Conservation (phyloP, 1,140 invertebrate species). For the Musca vetustissima region DNA sequence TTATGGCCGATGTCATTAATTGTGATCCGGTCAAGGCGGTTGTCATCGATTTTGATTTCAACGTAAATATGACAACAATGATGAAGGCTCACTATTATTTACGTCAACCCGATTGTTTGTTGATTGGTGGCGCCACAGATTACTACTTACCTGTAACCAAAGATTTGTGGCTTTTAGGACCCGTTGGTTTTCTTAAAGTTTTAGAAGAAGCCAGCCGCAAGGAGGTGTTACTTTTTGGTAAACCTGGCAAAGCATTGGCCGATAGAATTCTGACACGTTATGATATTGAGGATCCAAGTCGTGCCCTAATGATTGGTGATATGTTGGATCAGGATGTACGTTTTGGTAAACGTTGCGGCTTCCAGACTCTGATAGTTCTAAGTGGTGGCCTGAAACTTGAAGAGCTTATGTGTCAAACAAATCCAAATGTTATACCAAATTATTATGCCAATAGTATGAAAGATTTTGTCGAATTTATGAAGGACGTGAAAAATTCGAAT, state of each 20-base stretch:
- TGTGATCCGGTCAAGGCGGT: constrained; percentile 58
- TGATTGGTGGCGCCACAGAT: constrained; percentile 58
- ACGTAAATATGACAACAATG: constrained; percentile 56
- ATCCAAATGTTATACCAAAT: constrained; percentile 52
- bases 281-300: constrained; percentile 56
- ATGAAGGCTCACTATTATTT: constrained; percentile 58
- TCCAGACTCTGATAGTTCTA: constrained; percentile 60
- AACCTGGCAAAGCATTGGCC: constrained; percentile 59
- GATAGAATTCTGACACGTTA: constrained; percentile 53
- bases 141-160: constrained; percentile 52
- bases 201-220: constrained; percentile 54
- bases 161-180: constrained; percentile 46
- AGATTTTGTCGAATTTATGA: constrained; percentile 36
- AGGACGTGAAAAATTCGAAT: constrained; percentile 33
- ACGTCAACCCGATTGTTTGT: constrained; percentile 55
- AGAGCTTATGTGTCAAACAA: constrained; percentile 35
- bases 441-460: constrained; percentile 56
- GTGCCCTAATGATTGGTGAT: constrained; percentile 66
- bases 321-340: constrained; percentile 64
- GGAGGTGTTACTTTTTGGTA: constrained; percentile 57
- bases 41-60: constrained; percentile 59
- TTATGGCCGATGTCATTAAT: constrained; percentile 48
- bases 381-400: constrained; percentile 56
- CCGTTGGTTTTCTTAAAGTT: constrained; percentile 57
- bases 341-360: constrained; percentile 59